A percentile compares a stretch with the other conserved stretches of the same genome.
phyloP scores from a whole-genome alignment of 1,140 invertebrate genomes.

The Daktulosphaira vitifoliae region DNA sequence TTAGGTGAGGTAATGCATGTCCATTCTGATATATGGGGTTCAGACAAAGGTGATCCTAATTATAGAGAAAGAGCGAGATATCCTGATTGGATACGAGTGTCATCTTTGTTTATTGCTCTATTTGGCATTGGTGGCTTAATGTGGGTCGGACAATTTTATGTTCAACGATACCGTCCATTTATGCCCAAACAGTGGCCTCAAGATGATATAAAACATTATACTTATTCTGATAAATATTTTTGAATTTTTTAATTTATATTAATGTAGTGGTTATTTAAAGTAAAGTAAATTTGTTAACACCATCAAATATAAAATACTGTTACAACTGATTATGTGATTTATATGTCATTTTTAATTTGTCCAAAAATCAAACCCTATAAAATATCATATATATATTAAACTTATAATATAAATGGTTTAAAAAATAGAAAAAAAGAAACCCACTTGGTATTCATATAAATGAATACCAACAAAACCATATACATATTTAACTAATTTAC shows the following conservation, averaged over 20 bases:
- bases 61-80: slow-evolving; percentile 9
- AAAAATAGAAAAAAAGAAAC: too few species aligned
- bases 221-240: slow-evolving; percentile 30
- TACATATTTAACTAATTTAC: too few species aligned
- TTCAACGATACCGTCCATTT: background rate
- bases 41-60: slow-evolving; percentile 22
- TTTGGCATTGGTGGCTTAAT: slow-evolving; percentile 20
- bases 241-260: background rate
- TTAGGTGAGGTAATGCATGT: slow-evolving; percentile 23
- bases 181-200: slow-evolving; percentile 31
- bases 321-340: too few species aligned
- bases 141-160: background rate
- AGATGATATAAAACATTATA: slow-evolving; percentile 18
- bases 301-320: too few species aligned
- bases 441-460: too few species aligned
- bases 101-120: background rate
- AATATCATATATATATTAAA: too few species aligned
- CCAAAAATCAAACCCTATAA: too few species aligned
- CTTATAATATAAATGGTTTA: too few species aligned
- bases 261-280: background rate
- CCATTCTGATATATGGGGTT: slow-evolving; percentile 21
- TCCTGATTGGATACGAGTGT: slow-evolving; percentile 17
- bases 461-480: too few species aligned
- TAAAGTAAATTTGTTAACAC: too few species aligned
- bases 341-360: too few species aligned